phyloP scores from a whole-genome alignment of 2,113 vertebrate genomes.

The Pachycephala philippinensis region DNA sequence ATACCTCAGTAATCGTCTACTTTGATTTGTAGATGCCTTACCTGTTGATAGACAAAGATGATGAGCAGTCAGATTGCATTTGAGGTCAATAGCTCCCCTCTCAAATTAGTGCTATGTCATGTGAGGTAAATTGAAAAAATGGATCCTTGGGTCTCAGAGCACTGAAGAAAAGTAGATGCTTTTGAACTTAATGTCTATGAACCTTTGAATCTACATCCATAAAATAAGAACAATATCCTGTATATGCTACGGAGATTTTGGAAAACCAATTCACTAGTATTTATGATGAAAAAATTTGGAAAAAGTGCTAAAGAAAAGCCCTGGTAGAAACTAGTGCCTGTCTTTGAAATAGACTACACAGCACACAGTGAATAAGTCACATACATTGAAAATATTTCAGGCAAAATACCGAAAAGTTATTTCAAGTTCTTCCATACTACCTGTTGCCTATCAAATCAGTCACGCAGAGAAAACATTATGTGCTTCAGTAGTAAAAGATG shows the following conservation, averaged over 20 bases:
- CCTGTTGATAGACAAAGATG: neutral
- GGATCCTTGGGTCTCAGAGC: neutral
- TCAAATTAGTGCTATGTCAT: neutral
- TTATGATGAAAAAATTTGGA: neutral
- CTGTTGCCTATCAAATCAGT: neutral
- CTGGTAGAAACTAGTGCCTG: neutral
- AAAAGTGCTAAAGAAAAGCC: neutral
- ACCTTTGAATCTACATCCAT: neutral
- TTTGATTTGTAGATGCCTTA: neutral
- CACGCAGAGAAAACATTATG: neutral
- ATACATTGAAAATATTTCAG: neutral
- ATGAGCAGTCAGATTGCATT: neutral
- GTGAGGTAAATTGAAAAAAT: neutral
- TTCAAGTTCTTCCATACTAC: neutral
- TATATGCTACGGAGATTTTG: neutral
- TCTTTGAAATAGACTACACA: neutral
- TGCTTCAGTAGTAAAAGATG: neutral
- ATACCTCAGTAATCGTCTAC: rapidly evolving
- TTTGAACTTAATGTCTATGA: neutral
- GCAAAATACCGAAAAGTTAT: neutral
- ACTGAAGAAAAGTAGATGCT: neutral
- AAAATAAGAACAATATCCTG: neutral
- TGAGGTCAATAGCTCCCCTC: neutral
- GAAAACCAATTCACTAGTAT: neutral
- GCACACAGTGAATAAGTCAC: neutral